phyloP scores from a whole-genome alignment of 37 sponge, comb jelly and placozoan species.

The Aplysina aerophoba region DNA sequence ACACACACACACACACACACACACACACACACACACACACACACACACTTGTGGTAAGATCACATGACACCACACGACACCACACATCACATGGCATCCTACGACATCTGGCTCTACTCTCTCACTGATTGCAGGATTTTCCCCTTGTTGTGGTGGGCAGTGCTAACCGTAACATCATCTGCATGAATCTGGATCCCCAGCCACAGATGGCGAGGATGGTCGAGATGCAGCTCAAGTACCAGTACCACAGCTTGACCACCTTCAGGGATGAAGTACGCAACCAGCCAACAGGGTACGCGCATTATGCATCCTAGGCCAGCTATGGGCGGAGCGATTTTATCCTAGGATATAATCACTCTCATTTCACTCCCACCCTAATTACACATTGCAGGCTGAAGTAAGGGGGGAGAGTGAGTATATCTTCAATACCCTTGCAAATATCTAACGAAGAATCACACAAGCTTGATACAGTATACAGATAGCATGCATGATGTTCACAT shows the following conservation, averaged over 20 bases:
- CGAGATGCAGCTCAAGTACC: conserved; percentile 92
- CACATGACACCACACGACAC: not conserved
- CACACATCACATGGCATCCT: too few relatives aligned
- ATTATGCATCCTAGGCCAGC: too few relatives aligned
- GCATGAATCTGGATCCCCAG: conserved; percentile 73
- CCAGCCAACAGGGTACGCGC: conserved; percentile 93
- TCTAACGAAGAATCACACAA: too few relatives aligned
- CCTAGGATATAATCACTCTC: too few relatives aligned
- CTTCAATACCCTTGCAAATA: too few relatives aligned
- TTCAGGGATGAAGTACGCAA: conserved; percentile 87
- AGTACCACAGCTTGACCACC: conserved; percentile 87
- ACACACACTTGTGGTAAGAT: not conserved
- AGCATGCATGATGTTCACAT: too few relatives aligned
- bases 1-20: not conserved
- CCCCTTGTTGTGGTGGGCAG: conserved; percentile 90
- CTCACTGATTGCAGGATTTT: conserved; percentile 48
- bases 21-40: not conserved
- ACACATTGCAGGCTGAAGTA: too few relatives aligned
- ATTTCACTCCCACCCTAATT: too few relatives aligned
- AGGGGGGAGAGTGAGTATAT: too few relatives aligned
- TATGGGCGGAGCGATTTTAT: too few relatives aligned
- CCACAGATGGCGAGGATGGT: conserved; percentile 73
- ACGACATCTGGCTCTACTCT: too few relatives aligned
- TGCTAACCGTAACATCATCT: conserved; percentile 68
- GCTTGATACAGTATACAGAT: too few relatives aligned